Base-by-base conservation (phyloP, 2,113 vertebrate species). In the Narcine bancroftii region DNA sequence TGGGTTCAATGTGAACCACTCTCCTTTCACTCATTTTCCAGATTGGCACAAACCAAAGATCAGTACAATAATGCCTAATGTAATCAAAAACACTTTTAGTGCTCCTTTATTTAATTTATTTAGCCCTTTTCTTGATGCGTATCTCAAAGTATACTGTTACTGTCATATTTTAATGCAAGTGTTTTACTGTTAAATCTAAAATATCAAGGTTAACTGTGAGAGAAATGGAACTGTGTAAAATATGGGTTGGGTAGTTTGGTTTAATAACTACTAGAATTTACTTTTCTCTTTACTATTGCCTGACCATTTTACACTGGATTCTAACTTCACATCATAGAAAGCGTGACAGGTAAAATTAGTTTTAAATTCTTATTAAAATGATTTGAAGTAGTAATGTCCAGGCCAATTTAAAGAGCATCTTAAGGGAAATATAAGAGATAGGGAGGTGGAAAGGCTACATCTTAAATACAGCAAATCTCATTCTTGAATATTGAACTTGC, bases 41-140 rank as follows among this genome's bases (percentile, higher is more conserved):
- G 15, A 13, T 6, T 60, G n/a, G 17, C 33, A 6, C 9, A 69
- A 42, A 71, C 29, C 33, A 13, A 65, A 91, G 39, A 60, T 69
- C 65, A 33, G 42, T 47, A 47, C 21, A 26, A 11, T 29, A 56
- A 42, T 13, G 39, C 36, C 89, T 36, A 91, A 71, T 60, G 15
- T 91, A 69, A 71, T 91, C 63, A 66, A 91, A 91, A 45, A 24
- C 63, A 69, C 42, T 69, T 91, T 69, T 91, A 45, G 66, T 42
- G 13, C 42, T 69, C 29, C 33, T 29, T 69, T 47, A 42, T 91
- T 65, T 56, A 26, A 53, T 53, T 83, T 83, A 56, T 56, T 83
- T 83, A 47, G 42, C 11, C 39, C 76, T 45, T 7, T 29, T 10
- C 42, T 1, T 15, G 47, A 5, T 87, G 53, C 56, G 60, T 19